phyloP scores from a whole-genome alignment of 2,888 invertebrate species.

The Thyatira batis region DNA sequence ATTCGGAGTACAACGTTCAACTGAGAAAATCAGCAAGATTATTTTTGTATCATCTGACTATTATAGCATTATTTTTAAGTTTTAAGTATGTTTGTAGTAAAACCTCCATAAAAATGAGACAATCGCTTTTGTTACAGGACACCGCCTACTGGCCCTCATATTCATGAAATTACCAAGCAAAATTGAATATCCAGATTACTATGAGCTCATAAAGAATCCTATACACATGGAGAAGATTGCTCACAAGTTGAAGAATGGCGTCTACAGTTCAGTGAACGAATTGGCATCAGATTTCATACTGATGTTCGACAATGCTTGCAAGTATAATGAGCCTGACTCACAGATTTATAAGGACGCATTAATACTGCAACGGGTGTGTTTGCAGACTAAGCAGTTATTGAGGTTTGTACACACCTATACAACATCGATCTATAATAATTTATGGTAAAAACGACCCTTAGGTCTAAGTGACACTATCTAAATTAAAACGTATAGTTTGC shows the following conservation, averaged over 20 bases:
- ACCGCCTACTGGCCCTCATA: slow-evolving; percentile 94
- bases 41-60: too few species aligned
- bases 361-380: slow-evolving; percentile 93
- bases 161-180: slow-evolving; percentile 98
- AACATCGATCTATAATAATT: slow-evolving; percentile 19
- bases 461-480: too few species aligned
- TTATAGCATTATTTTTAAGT: too few species aligned
- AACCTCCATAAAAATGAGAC: neutral
- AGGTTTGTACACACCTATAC: slow-evolving; percentile 66
- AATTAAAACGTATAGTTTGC: too few species aligned
- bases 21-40: too few species aligned
- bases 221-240: slow-evolving; percentile 98
- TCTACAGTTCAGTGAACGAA: slow-evolving; percentile 92
- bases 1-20: too few species aligned
- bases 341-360: slow-evolving; percentile 98
- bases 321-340: slow-evolving; percentile 98
- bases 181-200: slow-evolving; percentile 97
- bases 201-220: slow-evolving; percentile 97
- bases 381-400: slow-evolving; percentile 95
- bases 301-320: slow-evolving; percentile 98
- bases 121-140: slow-evolving; percentile 75
- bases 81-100: too few species aligned
- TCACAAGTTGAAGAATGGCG: slow-evolving; percentile 89
- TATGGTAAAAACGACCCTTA: slow-evolving; percentile 19
- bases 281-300: slow-evolving; percentile 93